A percentile compares a stretch with the other conserved stretches of the same genome.
These are phyloP conservation scores for Bombus breviceps DNA, from an alignment of 1,140 invertebrate genomes.

Conservation along the genomic window DNA sequence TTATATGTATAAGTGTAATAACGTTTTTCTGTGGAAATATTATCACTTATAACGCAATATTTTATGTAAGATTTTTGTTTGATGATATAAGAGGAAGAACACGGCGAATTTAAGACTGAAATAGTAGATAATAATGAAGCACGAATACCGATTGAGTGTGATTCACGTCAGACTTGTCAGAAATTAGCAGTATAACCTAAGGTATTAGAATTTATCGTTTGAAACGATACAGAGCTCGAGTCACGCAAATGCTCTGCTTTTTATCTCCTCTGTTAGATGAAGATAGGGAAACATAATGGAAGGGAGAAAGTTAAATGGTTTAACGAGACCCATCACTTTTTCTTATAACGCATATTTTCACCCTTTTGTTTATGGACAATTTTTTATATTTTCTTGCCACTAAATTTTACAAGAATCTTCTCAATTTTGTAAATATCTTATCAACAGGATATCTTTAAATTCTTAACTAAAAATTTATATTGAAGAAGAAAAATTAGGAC, in stretches of 20 bases:
- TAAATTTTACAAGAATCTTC: neutral
- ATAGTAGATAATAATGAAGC: conserved; percentile 14
- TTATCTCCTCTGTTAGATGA: conserved; percentile 12
- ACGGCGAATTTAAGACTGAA: neutral
- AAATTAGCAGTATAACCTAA: neutral
- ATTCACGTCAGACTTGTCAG: neutral
- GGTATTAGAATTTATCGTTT: conserved; percentile 22
- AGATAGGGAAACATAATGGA: conserved; percentile 9
- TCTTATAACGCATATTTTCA: neutral
- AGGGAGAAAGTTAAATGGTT: conserved; percentile 15
- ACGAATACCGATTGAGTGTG: conserved; percentile 3
- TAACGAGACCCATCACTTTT: neutral
- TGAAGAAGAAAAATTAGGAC: no score
- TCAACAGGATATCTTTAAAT: no score
- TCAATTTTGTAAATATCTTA: neutral
- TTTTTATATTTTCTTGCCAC: neutral
- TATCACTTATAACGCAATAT: neutral
- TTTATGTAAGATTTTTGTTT: neutral
- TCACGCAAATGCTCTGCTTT: conserved; percentile 8
- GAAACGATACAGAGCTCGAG: neutral
- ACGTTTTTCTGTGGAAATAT: no score
- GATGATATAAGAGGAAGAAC: neutral
- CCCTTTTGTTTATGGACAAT: no score
- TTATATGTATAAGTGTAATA: no score
- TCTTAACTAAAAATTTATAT: no score